Base-by-base conservation (phyloP, 2,888 invertebrate genomes). In the Drosophila meridionalis region DNA sequence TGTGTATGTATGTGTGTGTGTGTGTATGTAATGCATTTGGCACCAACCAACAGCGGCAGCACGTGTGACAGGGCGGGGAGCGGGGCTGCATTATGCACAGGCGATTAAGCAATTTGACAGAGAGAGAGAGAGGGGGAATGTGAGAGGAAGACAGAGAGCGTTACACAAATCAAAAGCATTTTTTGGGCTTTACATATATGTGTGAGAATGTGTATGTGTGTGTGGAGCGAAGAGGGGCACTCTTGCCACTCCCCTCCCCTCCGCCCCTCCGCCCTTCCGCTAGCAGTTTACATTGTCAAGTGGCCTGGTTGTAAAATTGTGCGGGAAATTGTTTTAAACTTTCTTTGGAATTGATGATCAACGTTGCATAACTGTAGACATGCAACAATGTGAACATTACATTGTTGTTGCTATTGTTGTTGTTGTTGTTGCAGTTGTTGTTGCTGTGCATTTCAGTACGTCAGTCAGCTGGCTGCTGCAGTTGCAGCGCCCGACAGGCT, bases 301-400 rank as follows among this genome's bases (percentile, higher is more conserved):
- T 81, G 70, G 81, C 81, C 62, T 65, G 77, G 81, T 68, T 69
- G 73, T 80, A 79, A 80, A 79, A 78, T 78, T 78, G 76, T 78
- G 78, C 78, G 80, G 78, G 78, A 80, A 80, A 80, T 80, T 80
- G 80, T 80, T 80, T 80, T 75, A 81, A 80, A 80, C 78, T 80
- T 80, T 80, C 73, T 80, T 76, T 80, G 69, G 66, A 76, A 68
- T 68, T 78, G 80, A 81, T 72, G 72, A 80, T 77, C 72, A 80
- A 75, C 78, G 72, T 78, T 70, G 78, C 80, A 80, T 80, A 80
- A 78, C 80, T 69, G 64, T 65, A 75, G 81, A 72, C 77, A 78
- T 72, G 80, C 80, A 81, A 80, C 80, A 80, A 80, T 80, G 80
- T 80, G 78, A 69, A 45, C 69, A 65, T 70, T 64, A 68, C 69